Percentiles rank a stretch among this genome's conserved stretches.
phyloP scores from a whole-genome alignment of 2,888 invertebrate genomes.

The Noctua janthe region DNA sequence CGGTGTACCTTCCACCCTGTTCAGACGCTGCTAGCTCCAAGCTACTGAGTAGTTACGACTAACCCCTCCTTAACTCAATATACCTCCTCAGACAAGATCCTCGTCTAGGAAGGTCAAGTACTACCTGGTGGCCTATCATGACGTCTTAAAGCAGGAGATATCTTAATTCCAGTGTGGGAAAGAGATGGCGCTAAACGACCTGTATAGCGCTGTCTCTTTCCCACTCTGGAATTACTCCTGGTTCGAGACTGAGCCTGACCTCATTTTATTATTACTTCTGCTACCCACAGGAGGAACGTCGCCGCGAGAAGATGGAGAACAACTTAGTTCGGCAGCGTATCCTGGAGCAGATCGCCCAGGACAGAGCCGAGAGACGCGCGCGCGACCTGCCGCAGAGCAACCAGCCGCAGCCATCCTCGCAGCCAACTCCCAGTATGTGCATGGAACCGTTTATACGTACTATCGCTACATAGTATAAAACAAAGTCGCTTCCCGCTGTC shows the following conservation, averaged over 20 bases:
- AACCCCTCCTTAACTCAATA: too few relatives aligned
- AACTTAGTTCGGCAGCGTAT: slow-evolving; percentile 94
- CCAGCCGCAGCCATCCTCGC: slow-evolving; percentile 43
- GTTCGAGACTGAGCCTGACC: background rate
- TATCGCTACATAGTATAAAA: too few relatives aligned
- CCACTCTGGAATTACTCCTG: too few relatives aligned
- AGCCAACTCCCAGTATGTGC: slow-evolving; percentile 43
- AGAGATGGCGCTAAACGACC: too few relatives aligned
- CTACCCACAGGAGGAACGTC: slow-evolving; percentile 91
- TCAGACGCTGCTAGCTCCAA: too few relatives aligned
- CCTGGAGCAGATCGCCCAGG: slow-evolving; percentile 95
- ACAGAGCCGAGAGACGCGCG: slow-evolving; percentile 93
- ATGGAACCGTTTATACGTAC: background rate
- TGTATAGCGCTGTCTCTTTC: too few relatives aligned
- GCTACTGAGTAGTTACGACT: too few relatives aligned
- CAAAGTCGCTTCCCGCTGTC: too few relatives aligned
- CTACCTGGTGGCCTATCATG: too few relatives aligned
- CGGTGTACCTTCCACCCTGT: too few relatives aligned
- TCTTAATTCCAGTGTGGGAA: too few relatives aligned
- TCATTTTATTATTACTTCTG: background rate
- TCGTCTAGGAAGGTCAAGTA: background rate
- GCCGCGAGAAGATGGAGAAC: slow-evolving; percentile 94
- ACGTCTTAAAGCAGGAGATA: too few relatives aligned
- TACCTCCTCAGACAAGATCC: background rate
- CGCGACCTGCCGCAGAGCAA: slow-evolving; percentile 70